Evolutionary conservation across 2,888 invertebrate species (phyloP).

Genomic region (Lordiphosa andalusiaca): DNA sequence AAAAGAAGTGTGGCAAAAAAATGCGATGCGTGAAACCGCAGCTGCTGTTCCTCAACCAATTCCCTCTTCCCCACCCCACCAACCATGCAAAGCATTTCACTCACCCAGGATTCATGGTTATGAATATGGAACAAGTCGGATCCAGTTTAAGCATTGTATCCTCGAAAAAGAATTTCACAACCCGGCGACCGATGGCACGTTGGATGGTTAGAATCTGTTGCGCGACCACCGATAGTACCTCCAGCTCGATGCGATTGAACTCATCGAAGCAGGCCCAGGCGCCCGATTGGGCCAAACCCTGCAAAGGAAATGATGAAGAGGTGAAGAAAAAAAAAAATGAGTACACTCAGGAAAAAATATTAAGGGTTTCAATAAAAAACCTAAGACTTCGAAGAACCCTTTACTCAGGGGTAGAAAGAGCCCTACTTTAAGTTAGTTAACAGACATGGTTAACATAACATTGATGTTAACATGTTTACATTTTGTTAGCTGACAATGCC

Average conservation of each 20-base stretch:
- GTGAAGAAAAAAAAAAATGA: slow-evolving; percentile 4
- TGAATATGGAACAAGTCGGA: slow-evolving; percentile 93
- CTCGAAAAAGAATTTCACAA: slow-evolving; percentile 93
- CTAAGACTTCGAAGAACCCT: too few relatives aligned
- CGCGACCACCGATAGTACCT: slow-evolving; percentile 95
- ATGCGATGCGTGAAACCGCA: slow-evolving; percentile 66
- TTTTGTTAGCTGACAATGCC: too few relatives aligned
- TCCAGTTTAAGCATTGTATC: slow-evolving; percentile 94
- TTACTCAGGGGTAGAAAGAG: too few relatives aligned
- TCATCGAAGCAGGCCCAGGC: slow-evolving; percentile 98
- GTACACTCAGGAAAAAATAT: background rate
- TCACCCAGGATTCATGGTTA: slow-evolving; percentile 96
- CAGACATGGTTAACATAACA: too few relatives aligned
- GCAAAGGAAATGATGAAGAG: slow-evolving; percentile 22
- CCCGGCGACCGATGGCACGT: slow-evolving; percentile 88
- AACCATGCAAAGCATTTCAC: slow-evolving; percentile 51
- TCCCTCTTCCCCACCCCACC: background rate
- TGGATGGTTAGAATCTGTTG: slow-evolving; percentile 96
- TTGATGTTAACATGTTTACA: too few relatives aligned
- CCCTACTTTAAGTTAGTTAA: too few relatives aligned
- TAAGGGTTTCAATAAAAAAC: background rate
- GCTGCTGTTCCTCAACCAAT: slow-evolving; percentile 43
- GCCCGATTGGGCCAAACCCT: slow-evolving; percentile 94
- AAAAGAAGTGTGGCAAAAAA: slow-evolving; percentile 25
- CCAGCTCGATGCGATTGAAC: slow-evolving; percentile 95